A percentile compares a stretch with the other conserved stretches of the same genome.
Evolutionary conservation across 2,797 vertebrate species (phyloP).

Genomic region (Myioborus miniatus): DNA sequence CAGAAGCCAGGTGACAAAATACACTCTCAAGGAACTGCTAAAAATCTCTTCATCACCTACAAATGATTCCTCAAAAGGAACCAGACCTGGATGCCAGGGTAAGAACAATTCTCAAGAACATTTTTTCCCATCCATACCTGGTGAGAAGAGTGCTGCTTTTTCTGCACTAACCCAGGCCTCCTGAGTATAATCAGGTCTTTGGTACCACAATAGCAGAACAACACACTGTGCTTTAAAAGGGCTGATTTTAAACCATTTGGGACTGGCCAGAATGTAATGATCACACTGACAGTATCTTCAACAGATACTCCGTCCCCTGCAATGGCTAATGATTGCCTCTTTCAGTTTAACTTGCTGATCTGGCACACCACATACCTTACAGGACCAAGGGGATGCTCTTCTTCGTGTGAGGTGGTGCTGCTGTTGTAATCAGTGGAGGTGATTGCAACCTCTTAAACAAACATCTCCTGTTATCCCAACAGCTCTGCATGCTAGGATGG

Average conservation of each 20-base stretch:
- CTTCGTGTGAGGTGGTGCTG: background rate
- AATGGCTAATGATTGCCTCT: background rate
- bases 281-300: background rate
- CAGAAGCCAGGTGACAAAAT: background rate
- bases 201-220: background rate
- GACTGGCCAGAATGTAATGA: background rate
- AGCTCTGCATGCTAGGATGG: background rate
- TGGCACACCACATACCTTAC: background rate
- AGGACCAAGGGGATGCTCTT: background rate
- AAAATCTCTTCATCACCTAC: background rate
- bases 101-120: background rate
- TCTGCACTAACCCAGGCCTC: background rate
- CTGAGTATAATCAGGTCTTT: background rate
- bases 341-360: background rate
- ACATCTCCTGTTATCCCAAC: slow-evolving; percentile 1
- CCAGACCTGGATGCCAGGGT: background rate
- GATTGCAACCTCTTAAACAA: slow-evolving; percentile 27
- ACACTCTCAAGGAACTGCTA: background rate
- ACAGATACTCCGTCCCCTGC: background rate
- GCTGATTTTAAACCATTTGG: background rate
- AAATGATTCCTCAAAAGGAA: background rate
- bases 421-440: background rate
- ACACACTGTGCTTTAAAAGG: background rate
- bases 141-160: background rate
- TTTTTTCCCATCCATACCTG: background rate